Base-by-base conservation (phyloP, 2,888 invertebrate species). In the Agrotis clavis region DNA sequence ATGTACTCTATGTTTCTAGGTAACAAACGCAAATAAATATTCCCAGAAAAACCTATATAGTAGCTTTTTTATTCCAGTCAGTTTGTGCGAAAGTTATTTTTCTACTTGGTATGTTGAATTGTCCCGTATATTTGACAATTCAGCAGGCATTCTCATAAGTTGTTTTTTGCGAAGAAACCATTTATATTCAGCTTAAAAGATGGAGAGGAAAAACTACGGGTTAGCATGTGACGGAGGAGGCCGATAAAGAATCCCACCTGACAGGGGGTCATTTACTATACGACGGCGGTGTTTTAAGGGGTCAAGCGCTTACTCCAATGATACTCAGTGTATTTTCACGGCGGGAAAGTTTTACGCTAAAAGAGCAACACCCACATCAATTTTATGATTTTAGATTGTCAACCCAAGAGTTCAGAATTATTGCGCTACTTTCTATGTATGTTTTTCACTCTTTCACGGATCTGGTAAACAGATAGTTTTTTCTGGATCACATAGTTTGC, bases 221-320 rank as follows among this genome's bases (percentile, higher is more conserved):
- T 7, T 35, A 11, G 9, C 66, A 63, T 70, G 76, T 61, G 50
- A 67, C 60, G 35, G 53, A 48, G 54, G 30, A 21, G 50, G 50
- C 47, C 11, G 62, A 64, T 77, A 71, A 71, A 82, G 62, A 64
- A 78, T 50, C 63, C 63, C 45, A 60, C 56, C 79, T 80, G 73
- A 63, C 82, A 60, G 7, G 65, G 19, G 68, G 65, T 60, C 68
- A 78, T 82, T 82, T 73, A 68, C 62, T 62, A 65, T 41, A 60
- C 45, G 48, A 57, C 11, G 41, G n/a, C 35, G 50, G 65, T 21
- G 35, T 54, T 73, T 68, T 63, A 51, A 9, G 54, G 76, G 73
- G 79, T 54, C 66, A 78, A 82, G 41, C 35, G 54, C 14, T 74
- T 35, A 65, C 13, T 35, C 21, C 51, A 41, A 35, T 35, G 18